phyloP scores from a whole-genome alignment of 2,797 vertebrate species.

The Mus minutoides region DNA sequence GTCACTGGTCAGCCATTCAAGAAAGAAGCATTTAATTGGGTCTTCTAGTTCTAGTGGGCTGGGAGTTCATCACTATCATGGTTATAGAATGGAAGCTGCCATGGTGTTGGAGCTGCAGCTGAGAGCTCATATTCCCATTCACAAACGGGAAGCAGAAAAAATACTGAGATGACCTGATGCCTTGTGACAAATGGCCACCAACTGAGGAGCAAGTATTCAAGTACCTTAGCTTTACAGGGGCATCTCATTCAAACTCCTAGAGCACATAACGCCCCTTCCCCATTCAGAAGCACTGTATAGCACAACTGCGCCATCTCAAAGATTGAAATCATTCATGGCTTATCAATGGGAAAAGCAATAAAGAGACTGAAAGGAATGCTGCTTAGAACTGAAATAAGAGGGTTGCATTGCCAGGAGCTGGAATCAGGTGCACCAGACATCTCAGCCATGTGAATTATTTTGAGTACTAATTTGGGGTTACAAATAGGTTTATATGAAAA shows the following conservation, averaged over 20 bases:
- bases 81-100: neutral
- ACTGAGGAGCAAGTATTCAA: neutral
- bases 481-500: constrained; percentile 31
- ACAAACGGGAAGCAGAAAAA: neutral
- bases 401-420: neutral
- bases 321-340: neutral
- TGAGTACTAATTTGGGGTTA: neutral
- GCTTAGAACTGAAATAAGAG: neutral
- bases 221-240: neutral
- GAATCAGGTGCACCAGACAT: neutral
- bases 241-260: neutral
- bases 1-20: neutral
- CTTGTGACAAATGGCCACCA: neutral
- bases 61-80: neutral
- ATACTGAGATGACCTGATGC: neutral
- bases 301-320: neutral
- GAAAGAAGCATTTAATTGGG: neutral
- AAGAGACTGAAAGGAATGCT: neutral
- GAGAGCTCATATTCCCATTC: neutral
- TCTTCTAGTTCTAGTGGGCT: neutral
- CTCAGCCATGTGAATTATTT: neutral
- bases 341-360: neutral
- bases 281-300: neutral
- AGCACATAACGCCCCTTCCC: no score
- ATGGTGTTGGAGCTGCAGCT: neutral